Evolutionary conservation across 92 coral and sea anemone genomes (phyloP), one percentile per base, ranked within the genome.

Genomic region (Scolanthus callimorphus): DNA sequence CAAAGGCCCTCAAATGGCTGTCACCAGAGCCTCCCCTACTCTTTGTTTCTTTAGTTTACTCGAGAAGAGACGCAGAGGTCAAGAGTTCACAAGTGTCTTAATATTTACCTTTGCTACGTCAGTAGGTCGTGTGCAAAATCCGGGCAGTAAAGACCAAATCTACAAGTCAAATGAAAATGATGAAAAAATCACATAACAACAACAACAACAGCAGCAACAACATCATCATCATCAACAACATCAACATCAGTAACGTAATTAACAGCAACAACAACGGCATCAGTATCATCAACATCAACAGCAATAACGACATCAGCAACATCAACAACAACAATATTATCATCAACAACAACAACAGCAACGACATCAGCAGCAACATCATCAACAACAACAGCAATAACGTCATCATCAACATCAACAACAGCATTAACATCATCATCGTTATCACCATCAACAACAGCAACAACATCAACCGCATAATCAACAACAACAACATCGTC

Each of bases 81-180:
- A n/a, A n/a, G n/a, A n/a, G n/a, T n/a, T n/a, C n/a, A n/a, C n/a
- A n/a, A n/a, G n/a, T n/a, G n/a, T n/a, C n/a, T 34, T 15, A 34
- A 46, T 6, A 11, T 9, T 12, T 87, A 91, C 97, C 96, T 87
- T 77, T 49, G 84, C 75, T 29, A 91, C 27, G 48, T 91, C 97
- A 27, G 89, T 83, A 24, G 97, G 97, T 43, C 87, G 67, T 39
- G 85, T 88, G 63, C 97, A 91, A 67, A 91, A 91, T 38, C 96
- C 91, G 29, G 97, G 97, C 49, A 91, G 70, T 60, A 91, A 89
- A 49, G 81, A 83, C 97, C 97, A 91, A 25, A 88, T 80, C 97
- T 91, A 17, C 22, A 49, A 67, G 51, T n/a, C n/a, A n/a, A n/a
- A n/a, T n/a, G n/a, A n/a, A n/a, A n/a, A n/a, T n/a, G n/a, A n/a